A percentile compares a stretch with the other conserved stretches of the same genome.
These are phyloP conservation scores for Percopsis transmontana DNA, from an alignment of 2,113 vertebrate species.

Conservation along the genomic window DNA sequence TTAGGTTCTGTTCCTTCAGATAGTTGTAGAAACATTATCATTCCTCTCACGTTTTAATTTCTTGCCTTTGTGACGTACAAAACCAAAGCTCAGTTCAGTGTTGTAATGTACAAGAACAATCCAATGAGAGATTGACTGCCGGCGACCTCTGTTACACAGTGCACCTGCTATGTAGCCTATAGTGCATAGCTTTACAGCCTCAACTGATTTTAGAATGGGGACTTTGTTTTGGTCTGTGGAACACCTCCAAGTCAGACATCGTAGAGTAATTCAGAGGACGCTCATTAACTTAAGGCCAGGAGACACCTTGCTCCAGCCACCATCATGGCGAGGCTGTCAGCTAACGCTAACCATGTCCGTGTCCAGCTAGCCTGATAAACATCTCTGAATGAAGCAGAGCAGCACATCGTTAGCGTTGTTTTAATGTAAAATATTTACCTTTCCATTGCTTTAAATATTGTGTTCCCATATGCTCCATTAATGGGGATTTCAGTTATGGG, in stretches of 20 bases:
- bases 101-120: no score
- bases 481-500: no score
- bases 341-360: slow-evolving; percentile 55
- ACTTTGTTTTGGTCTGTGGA: not conserved
- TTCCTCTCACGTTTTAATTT: no score
- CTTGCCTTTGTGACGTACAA: no score
- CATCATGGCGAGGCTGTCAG: slow-evolving; percentile 15
- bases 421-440: no score
- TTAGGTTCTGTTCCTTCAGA: not conserved
- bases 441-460: slow-evolving; percentile 1
- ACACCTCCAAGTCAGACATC: slow-evolving; percentile 51
- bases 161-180: no score
- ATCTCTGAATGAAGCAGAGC: slow-evolving; percentile 5
- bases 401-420: not conserved
- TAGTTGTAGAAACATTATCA: not conserved
- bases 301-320: slow-evolving; percentile 60
- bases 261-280: slow-evolving; percentile 48
- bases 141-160: no score
- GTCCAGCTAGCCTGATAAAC: slow-evolving; percentile 53
- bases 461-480: no score
- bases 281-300: slow-evolving; percentile 72
- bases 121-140: no score
- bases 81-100: no score
- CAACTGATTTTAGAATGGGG: no score
- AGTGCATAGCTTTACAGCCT: no score